phyloP scores from a whole-genome alignment of 2,888 invertebrate species.

The Incurvaria masculella region DNA sequence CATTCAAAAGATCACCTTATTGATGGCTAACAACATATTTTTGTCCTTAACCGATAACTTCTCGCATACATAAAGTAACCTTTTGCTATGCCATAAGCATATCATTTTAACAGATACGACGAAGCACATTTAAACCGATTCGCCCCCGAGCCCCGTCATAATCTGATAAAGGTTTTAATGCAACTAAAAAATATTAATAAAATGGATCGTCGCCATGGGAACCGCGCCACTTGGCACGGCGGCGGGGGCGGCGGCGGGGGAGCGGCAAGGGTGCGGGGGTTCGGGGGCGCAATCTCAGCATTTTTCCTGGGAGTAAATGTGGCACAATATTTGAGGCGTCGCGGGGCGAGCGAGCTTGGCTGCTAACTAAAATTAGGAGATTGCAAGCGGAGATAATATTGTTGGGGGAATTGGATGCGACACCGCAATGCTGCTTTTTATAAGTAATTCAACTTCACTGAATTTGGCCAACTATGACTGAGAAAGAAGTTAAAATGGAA shows the following conservation, averaged over 20 bases:
- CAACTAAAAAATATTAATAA: slow-evolving; percentile 33
- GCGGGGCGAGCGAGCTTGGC: slow-evolving; percentile 14
- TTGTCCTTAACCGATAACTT: too few species aligned
- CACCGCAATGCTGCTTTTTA: too few species aligned
- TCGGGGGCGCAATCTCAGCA: slow-evolving; percentile 12
- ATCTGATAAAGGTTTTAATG: slow-evolving; percentile 53
- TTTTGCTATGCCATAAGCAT: too few species aligned
- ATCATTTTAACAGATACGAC: too few species aligned
- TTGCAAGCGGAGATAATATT: slow-evolving; percentile 8
- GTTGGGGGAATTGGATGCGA: slow-evolving; percentile 11
- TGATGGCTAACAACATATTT: too few species aligned
- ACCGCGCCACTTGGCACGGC: slow-evolving; percentile 32
- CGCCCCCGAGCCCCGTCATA: slow-evolving; percentile 44
- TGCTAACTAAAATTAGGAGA: slow-evolving; percentile 9
- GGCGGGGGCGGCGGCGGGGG: slow-evolving; percentile 11
- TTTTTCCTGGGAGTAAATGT: slow-evolving; percentile 12
- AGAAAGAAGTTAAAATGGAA: too few species aligned
- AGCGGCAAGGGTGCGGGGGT: slow-evolving; percentile 12
- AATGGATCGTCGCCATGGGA: slow-evolving; percentile 33
- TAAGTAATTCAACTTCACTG: too few species aligned
- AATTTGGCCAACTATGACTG: too few species aligned
- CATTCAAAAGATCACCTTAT: too few species aligned
- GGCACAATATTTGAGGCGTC: slow-evolving; percentile 19
- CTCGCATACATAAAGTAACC: too few species aligned
- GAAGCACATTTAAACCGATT: slow-evolving; percentile 17